Evolutionary conservation across 2,113 vertebrate genomes (phyloP).

Genomic region (Himantopus leucocephalus): DNA sequence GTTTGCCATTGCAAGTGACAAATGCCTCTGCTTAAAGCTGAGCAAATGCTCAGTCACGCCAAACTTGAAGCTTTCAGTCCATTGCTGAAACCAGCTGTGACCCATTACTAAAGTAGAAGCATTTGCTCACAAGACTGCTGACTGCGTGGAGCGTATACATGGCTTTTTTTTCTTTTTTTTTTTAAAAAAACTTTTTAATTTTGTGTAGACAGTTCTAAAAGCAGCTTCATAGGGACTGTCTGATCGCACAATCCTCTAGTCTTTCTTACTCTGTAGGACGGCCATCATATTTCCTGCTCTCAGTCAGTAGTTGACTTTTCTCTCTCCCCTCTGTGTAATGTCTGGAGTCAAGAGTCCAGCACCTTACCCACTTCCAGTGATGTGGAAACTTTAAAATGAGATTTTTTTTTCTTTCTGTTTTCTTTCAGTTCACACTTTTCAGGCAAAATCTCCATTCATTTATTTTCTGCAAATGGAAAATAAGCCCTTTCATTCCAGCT

Average conservation of each 20-base stretch:
- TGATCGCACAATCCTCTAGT: constrained; percentile 13
- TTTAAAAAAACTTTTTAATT: not conserved
- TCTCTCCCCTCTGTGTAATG: constrained; percentile 25
- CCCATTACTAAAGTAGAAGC: constrained; percentile 18
- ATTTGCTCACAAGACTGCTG: constrained; percentile 18
- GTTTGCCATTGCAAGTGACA: constrained; percentile 2
- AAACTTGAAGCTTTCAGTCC: constrained; percentile 54
- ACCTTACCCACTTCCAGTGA: not conserved
- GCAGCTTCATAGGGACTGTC: not conserved
- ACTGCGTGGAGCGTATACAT: not conserved
- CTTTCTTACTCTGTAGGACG: constrained; percentile 18
- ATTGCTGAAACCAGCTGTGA: constrained; percentile 43
- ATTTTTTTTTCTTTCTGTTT: not conserved
- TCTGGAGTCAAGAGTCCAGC: constrained; percentile 24
- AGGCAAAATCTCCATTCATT: not conserved
- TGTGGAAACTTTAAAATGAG: not conserved
- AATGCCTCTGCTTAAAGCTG: constrained; percentile 25
- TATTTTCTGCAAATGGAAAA: not conserved
- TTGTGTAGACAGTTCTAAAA: constrained; percentile 55
- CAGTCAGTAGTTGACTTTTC: constrained; percentile 1
- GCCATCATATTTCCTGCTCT: constrained; percentile 31
- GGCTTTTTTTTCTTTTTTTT: not conserved
- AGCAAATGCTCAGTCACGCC: constrained; percentile 16
- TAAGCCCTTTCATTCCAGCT: not conserved
- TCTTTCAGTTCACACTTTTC: not conserved